Percentiles rank a stretch among this genome's conserved stretches.
Conservation (phyloP, 2,797 vertebrate genomes). For the Cirrhinus molitorella region DNA sequence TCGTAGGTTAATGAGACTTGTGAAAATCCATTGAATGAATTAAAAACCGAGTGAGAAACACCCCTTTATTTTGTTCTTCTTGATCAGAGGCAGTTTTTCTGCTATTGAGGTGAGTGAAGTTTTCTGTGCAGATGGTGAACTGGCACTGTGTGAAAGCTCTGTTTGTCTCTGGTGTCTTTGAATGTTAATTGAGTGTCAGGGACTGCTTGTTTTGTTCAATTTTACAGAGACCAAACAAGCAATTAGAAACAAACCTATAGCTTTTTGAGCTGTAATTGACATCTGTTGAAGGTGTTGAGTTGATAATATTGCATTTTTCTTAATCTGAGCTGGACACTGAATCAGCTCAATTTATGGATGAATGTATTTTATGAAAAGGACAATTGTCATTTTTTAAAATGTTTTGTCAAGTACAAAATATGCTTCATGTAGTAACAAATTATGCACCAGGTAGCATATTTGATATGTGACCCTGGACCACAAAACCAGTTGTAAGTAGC, state of each 20-base stretch:
- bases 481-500: too few species aligned
- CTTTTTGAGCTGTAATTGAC: neutral
- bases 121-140: constrained; percentile 5
- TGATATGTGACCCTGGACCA: neutral
- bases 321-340: neutral
- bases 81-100: constrained; percentile 6
- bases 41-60: neutral
- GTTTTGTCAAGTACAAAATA: neutral
- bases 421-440: too few species aligned
- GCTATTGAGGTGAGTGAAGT: constrained; percentile 5
- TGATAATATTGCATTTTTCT: neutral
- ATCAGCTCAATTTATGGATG: neutral
- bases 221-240: neutral
- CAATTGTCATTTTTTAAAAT: neutral
- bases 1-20: neutral
- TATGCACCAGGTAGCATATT: too few species aligned
- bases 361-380: neutral
- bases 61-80: neutral
- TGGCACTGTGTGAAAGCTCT: neutral
- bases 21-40: neutral
- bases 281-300: neutral
- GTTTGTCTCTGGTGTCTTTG: constrained; percentile 6
- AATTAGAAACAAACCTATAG: neutral
- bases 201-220: neutral
- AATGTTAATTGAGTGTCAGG: neutral